Evolutionary conservation across 2,888 invertebrate genomes (phyloP).

Genomic region (Axea sp.): DNA sequence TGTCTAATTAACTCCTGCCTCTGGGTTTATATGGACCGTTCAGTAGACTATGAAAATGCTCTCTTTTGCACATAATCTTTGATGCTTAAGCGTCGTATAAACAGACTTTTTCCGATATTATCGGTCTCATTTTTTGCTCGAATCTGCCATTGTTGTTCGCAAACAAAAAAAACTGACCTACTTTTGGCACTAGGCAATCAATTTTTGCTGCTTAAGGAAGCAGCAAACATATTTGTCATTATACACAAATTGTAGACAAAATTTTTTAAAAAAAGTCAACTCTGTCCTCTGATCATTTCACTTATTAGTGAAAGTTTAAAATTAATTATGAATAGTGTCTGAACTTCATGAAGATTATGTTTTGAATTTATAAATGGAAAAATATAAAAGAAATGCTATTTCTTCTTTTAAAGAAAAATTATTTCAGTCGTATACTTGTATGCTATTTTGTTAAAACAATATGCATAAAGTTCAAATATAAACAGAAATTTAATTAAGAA

Average conservation of each 20-base stretch:
- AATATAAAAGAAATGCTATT: too few species aligned
- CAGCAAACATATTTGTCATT: background rate
- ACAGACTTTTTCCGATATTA: slow-evolving; percentile 36
- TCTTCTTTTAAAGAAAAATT: too few species aligned
- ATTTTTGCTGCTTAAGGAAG: slow-evolving; percentile 11
- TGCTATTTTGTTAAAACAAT: too few species aligned
- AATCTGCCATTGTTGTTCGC: slow-evolving; percentile 30
- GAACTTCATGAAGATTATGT: too few species aligned
- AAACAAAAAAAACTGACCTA: slow-evolving; percentile 35
- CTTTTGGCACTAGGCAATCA: slow-evolving; percentile 16
- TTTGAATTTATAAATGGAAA: too few species aligned
- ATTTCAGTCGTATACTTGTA: too few species aligned
- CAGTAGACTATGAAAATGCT: slow-evolving; percentile 4
- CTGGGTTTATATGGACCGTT: background rate
- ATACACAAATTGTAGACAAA: slow-evolving; percentile 1
- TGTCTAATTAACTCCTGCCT: slow-evolving; percentile 17
- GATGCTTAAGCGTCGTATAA: slow-evolving; percentile 37
- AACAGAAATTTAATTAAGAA: too few species aligned
- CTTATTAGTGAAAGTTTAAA: too few species aligned
- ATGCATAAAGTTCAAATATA: too few species aligned
- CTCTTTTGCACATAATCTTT: slow-evolving; percentile 31
- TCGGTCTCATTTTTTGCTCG: slow-evolving; percentile 32
- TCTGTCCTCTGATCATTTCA: too few species aligned
- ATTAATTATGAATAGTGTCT: too few species aligned
- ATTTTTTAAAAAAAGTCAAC: too few species aligned